Evolutionary conservation across 2,797 vertebrate genomes (phyloP).

Genomic region (Distichodus sexfasciatus): DNA sequence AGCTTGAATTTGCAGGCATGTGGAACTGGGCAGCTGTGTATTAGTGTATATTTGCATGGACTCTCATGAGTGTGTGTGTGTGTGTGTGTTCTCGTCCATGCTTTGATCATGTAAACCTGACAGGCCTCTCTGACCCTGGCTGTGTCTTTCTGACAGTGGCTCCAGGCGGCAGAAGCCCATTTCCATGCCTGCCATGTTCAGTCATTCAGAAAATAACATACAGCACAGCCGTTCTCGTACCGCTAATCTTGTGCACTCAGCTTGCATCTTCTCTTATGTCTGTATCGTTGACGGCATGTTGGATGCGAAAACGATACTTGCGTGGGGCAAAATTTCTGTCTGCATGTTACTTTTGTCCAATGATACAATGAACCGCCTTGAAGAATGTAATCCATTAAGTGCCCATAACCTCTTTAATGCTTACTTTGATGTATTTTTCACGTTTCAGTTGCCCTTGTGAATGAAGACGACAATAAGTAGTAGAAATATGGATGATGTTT

Average conservation of each 20-base stretch:
- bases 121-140: conserved; percentile 18
- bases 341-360: too few species aligned
- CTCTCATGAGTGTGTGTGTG: background rate
- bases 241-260: background rate
- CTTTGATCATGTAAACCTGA: conserved; percentile 21
- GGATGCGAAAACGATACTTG: background rate
- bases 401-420: too few species aligned
- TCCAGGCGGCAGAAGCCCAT: conserved; percentile 13
- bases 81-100: background rate
- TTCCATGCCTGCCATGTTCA: conserved; percentile 32
- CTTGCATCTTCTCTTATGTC: background rate
- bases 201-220: conserved; percentile 31
- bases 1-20: background rate
- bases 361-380: too few species aligned
- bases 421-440: too few species aligned
- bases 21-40: background rate
- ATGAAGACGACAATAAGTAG: too few species aligned
- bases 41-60: background rate
- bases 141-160: conserved; percentile 10
- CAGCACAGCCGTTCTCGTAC: background rate
- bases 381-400: too few species aligned
- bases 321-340: background rate
- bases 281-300: background rate
- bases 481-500: too few species aligned
- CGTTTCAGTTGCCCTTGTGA: too few species aligned